Percentiles rank a stretch among this genome's conserved stretches.
Conservation (phyloP, 2,113 vertebrate species). For the Callionymus lyra region DNA sequence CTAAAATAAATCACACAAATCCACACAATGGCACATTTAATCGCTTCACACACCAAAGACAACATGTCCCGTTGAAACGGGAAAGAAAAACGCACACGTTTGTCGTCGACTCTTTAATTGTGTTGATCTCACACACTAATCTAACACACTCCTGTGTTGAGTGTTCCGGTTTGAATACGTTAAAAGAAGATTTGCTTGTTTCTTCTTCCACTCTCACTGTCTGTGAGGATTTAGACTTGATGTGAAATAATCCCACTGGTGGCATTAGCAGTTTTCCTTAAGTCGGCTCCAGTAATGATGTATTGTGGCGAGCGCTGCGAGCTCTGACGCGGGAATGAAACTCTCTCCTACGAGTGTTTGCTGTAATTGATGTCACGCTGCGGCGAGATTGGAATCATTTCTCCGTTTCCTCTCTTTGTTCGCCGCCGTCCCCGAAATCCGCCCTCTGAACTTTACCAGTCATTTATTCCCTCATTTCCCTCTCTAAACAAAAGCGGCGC, state of each 20-base stretch:
- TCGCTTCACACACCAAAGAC: too few relatives aligned
- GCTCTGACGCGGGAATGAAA: conserved; percentile 47
- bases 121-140: too few relatives aligned
- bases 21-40: too few relatives aligned
- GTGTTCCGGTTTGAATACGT: too few relatives aligned
- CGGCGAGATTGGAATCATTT: conserved; percentile 59
- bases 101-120: too few relatives aligned
- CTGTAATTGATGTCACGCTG: conserved; percentile 64
- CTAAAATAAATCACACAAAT: too few relatives aligned
- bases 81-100: conserved; percentile 3
- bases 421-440: conserved; percentile 62
- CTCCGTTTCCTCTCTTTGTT: conserved; percentile 58
- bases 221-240: conserved; percentile 43
- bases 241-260: conserved; percentile 48
- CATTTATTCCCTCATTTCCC: conserved; percentile 63
- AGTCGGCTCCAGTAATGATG: conserved; percentile 41
- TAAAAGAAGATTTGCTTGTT: too few relatives aligned
- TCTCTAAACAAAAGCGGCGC: conserved; percentile 62
- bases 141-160: too few relatives aligned
- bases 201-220: not conserved
- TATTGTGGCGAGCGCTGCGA: conserved; percentile 34
- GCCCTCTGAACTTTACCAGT: conserved; percentile 66
- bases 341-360: conserved; percentile 51
- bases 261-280: conserved; percentile 44
- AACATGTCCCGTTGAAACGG: too few relatives aligned